phyloP scores from a whole-genome alignment of 2,113 vertebrate genomes.

The Mustela lutreola region DNA sequence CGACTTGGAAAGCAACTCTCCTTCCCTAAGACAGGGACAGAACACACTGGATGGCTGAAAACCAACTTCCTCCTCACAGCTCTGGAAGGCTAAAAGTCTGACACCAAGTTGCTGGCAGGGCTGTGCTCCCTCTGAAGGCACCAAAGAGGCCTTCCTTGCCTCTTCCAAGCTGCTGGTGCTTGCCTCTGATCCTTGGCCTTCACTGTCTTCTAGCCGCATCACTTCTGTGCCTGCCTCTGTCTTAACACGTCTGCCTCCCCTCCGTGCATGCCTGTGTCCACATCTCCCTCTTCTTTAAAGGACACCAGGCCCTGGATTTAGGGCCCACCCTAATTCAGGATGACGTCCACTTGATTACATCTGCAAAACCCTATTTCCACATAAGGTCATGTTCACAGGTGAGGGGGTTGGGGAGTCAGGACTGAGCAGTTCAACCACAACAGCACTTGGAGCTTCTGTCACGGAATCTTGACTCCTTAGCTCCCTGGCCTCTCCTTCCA shows the following conservation, averaged over 20 bases:
- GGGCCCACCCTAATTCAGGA: neutral
- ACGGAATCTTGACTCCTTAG: neutral
- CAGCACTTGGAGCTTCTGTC: neutral
- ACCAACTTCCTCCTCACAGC: neutral
- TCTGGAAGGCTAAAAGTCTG: neutral
- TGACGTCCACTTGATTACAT: neutral
- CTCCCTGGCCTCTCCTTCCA: neutral
- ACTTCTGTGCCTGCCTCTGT: neutral
- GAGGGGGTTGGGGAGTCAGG: neutral
- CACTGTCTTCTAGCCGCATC: neutral
- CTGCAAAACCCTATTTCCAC: neutral
- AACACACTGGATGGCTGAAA: neutral
- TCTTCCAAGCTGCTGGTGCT: neutral
- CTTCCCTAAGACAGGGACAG: neutral
- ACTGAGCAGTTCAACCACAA: neutral
- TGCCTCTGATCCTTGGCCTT: fast-evolving
- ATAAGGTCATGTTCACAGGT: neutral
- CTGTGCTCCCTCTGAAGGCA: neutral
- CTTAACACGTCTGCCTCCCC: neutral
- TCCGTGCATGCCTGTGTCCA: neutral
- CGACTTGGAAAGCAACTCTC: neutral
- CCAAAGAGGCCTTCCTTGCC: no score
- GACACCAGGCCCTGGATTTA: neutral
- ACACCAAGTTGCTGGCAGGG: neutral
- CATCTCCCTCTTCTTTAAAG: neutral